phyloP scores from a whole-genome alignment of 1,140 invertebrate genomes.

The Probaryconus sp. region DNA sequence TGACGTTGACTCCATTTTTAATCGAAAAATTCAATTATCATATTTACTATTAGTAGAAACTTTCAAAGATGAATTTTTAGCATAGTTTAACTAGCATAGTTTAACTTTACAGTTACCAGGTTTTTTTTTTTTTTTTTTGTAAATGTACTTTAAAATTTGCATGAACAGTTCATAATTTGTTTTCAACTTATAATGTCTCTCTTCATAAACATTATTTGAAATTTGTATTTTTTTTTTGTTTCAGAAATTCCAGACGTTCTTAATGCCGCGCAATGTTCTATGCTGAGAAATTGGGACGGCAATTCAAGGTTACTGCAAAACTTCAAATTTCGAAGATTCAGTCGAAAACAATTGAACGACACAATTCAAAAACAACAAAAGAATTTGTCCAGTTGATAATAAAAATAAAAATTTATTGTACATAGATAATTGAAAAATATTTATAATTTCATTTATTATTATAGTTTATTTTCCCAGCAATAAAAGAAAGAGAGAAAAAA shows the following conservation, averaged over 20 bases:
- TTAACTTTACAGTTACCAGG: too few species aligned
- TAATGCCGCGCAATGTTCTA: conserved; percentile 78
- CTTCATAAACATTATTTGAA: not conserved
- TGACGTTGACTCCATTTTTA: conserved; percentile 20
- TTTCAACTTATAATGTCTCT: too few species aligned
- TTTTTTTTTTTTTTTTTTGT: too few species aligned
- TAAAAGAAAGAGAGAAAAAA: too few species aligned
- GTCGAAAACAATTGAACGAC: conserved; percentile 76
- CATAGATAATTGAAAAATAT: too few species aligned
- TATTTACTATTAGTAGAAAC: conserved; percentile 24
- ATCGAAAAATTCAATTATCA: conserved; percentile 28
- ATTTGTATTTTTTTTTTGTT: conserved; percentile 57
- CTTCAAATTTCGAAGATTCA: conserved; percentile 82
- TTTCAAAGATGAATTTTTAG: conserved; percentile 4
- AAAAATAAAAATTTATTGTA: too few species aligned
- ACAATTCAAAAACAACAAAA: conserved; percentile 39
- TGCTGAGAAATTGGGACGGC: conserved; percentile 83
- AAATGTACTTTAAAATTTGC: too few species aligned
- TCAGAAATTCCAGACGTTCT: conserved; percentile 83
- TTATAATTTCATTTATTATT: too few species aligned
- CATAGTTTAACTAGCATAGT: too few species aligned
- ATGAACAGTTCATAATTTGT: too few species aligned
- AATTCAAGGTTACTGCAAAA: conserved; percentile 82
- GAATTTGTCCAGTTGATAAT: too few species aligned
- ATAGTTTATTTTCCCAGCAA: too few species aligned